Base-by-base conservation (phyloP, 1,140 invertebrate genomes). In the Sinella curviseta region DNA sequence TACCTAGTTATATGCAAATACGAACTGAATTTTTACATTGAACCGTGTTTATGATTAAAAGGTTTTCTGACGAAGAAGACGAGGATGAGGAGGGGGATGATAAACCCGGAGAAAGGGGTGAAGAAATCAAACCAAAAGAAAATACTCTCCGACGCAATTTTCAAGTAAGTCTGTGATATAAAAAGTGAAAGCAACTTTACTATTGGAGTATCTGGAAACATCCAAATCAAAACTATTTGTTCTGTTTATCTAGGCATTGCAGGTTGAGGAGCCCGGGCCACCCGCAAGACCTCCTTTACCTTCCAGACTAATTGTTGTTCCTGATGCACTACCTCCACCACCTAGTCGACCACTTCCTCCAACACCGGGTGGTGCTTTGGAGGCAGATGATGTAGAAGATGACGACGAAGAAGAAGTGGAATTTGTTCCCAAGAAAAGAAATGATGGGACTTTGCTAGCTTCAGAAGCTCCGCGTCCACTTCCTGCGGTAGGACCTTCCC, bases 391-490 rank as follows among this genome's bases (percentile, higher is more conserved):
- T 65, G 87, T 87, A 74, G 86, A 87, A 80, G 88, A 89, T 80
- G 88, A 89, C 77, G 89, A 89, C 75, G 85, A 86, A 82, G 85
- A 86, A 77, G 84, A 83, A 28, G 80, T 84, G 24, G 84, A 85
- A 78, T 82, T 83, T 77, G 81, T 83, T 78, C 84, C 80, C 20
- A 83, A 81, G 77, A 83, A 83, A 70, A 76, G 94, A 80, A 96
- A 96, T 85, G 96, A 98, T 88, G 97, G 97, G 74, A 98, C 97
- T 0, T 88, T 98, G 34, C 89, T 98, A 4, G 97, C 97, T 48
- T 97, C 95, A 85, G 97, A 99, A 89, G 96, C 96, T 30, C 95
- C 96, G 2, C 95, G 97, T 87, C 96, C 97, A 83, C 91, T 98
- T 31, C 80, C 82, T 12, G 65, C 73, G 28, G 78, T 77, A 92